phyloP scores from a whole-genome alignment of 2,113 vertebrate genomes.

The Poecilia latipinna region DNA sequence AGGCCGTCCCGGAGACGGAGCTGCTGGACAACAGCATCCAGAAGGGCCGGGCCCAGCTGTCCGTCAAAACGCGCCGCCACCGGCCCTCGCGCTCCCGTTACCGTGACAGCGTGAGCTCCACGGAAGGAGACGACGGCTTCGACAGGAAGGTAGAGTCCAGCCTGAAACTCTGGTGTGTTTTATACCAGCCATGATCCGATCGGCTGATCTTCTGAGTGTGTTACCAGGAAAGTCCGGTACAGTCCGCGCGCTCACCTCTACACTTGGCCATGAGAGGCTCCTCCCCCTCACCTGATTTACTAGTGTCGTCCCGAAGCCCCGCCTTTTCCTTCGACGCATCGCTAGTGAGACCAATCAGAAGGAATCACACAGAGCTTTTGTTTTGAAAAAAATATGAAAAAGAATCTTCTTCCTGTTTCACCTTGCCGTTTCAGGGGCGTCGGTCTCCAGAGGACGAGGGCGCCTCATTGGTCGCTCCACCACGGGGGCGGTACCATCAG shows the following conservation, averaged over 20 bases:
- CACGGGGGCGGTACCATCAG: slow-evolving; percentile 82
- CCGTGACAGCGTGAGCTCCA: slow-evolving; percentile 89
- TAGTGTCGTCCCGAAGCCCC: slow-evolving; percentile 66
- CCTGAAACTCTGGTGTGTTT: not conserved
- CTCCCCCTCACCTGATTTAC: slow-evolving; percentile 74
- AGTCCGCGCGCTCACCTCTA: slow-evolving; percentile 80
- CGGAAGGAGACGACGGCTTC: slow-evolving; percentile 86
- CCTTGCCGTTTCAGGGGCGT: slow-evolving; percentile 45
- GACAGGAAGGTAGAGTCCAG: slow-evolving; percentile 68
- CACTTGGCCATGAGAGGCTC: slow-evolving; percentile 75
- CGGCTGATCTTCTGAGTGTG: not conserved
- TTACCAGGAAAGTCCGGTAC: slow-evolving; percentile 78
- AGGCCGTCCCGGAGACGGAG: slow-evolving; percentile 89
- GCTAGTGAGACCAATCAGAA: slow-evolving; percentile 52
- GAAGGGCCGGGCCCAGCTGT: slow-evolving; percentile 88
- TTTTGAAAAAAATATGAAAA: not conserved
- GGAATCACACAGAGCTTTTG: not conserved
- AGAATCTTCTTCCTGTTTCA: not conserved
- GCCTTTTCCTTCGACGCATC: slow-evolving; percentile 84
- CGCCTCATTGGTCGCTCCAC: slow-evolving; percentile 66
- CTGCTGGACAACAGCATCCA: slow-evolving; percentile 92
- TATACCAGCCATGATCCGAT: not conserved
- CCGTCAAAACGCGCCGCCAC: slow-evolving; percentile 84
- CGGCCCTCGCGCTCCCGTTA: slow-evolving; percentile 87
- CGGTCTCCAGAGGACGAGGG: slow-evolving; percentile 78